Evolutionary conservation across 2,797 vertebrate species (phyloP).

Genomic region (Platyrinchus mystaceus): DNA sequence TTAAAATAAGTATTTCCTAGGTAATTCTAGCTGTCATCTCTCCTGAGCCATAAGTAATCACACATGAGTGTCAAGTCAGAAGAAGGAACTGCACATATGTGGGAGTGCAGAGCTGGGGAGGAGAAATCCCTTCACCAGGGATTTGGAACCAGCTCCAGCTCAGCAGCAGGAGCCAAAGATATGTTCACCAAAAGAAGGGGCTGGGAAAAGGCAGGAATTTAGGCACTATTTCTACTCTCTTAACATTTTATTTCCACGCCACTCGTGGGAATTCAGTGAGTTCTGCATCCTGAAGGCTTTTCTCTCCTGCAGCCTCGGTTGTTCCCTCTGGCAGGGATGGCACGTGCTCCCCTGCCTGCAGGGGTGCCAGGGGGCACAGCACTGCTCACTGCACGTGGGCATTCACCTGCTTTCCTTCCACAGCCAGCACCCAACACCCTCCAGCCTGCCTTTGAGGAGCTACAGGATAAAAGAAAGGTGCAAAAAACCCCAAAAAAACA

Average conservation of each 20-base stretch:
- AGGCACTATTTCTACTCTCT: neutral
- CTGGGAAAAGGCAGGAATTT: neutral
- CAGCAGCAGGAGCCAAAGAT: neutral
- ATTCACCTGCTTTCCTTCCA: neutral
- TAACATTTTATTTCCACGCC: rapidly evolving
- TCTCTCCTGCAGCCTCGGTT: neutral
- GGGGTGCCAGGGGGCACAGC: neutral
- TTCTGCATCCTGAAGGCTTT: neutral
- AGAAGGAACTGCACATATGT: neutral
- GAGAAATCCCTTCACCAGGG: neutral
- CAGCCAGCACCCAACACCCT: neutral
- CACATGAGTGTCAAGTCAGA: neutral
- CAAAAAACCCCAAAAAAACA: neutral
- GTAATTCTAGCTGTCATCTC: neutral
- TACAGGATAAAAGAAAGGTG: neutral
- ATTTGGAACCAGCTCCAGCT: neutral
- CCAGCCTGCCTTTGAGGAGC: neutral
- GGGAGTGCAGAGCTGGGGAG: neutral
- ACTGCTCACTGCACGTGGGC: neutral
- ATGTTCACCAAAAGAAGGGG: neutral
- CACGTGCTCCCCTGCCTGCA: neutral
- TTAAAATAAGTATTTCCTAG: neutral
- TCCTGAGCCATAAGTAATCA: slow-evolving; percentile 43
- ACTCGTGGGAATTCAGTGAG: neutral
- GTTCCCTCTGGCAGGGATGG: rapidly evolving